A percentile compares a stretch with the other conserved stretches of the same genome.
Evolutionary conservation across 2,797 vertebrate genomes (phyloP).

Genomic region (Taenioides sp.): DNA sequence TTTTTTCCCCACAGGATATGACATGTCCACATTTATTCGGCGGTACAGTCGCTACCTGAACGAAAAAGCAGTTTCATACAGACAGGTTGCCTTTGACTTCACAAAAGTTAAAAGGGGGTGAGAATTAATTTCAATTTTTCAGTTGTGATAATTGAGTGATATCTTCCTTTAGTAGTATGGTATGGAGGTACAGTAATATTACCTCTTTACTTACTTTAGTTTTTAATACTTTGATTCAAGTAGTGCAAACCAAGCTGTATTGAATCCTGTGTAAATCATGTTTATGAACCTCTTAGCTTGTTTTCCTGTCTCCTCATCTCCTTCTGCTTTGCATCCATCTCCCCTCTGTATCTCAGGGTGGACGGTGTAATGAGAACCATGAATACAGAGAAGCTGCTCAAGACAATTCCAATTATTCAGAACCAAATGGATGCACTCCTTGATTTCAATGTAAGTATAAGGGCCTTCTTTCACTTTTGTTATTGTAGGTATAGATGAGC

Average conservation of each 20-base stretch:
- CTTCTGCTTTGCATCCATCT: slow-evolving; percentile 15
- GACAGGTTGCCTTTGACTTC: slow-evolving; percentile 99
- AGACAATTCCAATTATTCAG: slow-evolving; percentile 99
- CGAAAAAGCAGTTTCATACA: slow-evolving; percentile 98
- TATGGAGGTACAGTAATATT: not conserved
- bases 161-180: not conserved
- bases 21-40: slow-evolving; percentile 99
- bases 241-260: not conserved
- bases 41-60: slow-evolving; percentile 98
- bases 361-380: slow-evolving; percentile 99
- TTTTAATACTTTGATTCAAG: not conserved
- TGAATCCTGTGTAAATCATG: not conserved
- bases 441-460: slow-evolving; percentile 95
- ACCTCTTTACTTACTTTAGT: not conserved
- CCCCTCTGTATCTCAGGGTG: slow-evolving; percentile 77
- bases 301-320: slow-evolving; percentile 9
- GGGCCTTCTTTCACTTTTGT: slow-evolving; percentile 26
- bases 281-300: not conserved
- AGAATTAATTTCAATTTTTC: slow-evolving; percentile 49
- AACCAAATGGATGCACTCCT: slow-evolving; percentile 99
- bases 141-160: not conserved
- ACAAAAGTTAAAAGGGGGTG: slow-evolving; percentile 99
- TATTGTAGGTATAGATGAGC: not conserved
- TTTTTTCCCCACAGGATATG: slow-evolving; percentile 83
- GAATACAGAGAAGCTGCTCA: slow-evolving; percentile 98